Conservation (phyloP, 2,888 invertebrate genomes). For the Phyllotreta cruciferae region DNA sequence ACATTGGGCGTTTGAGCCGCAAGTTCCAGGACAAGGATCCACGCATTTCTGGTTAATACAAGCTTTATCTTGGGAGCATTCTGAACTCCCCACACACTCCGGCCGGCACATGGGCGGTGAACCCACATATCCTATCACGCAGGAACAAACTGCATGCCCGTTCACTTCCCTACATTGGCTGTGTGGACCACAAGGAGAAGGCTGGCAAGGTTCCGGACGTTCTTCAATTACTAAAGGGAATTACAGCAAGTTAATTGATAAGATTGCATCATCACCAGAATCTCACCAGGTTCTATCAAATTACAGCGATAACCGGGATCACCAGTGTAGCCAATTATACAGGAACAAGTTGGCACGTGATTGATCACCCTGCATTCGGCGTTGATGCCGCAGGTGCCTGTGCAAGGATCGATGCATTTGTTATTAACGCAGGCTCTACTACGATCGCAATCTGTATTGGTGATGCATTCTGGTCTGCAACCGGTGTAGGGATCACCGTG, state of each 20-base stretch:
- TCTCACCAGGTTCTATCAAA: conserved; percentile 56
- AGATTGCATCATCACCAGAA: not conserved
- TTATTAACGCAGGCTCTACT: conserved; percentile 73
- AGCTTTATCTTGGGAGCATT: conserved; percentile 70
- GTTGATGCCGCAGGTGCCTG: conserved; percentile 67
- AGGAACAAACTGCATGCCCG: conserved; percentile 70
- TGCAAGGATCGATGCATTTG: conserved; percentile 68
- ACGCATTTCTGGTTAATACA: conserved; percentile 70
- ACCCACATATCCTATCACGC: conserved; percentile 68
- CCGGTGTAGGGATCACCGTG: conserved; percentile 71
- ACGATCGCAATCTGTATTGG: conserved; percentile 70
- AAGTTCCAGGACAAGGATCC: conserved; percentile 72
- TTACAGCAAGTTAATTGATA: not conserved
- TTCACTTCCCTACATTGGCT: conserved; percentile 70
- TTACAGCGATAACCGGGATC: conserved; percentile 66
- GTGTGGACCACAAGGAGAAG: conserved; percentile 73
- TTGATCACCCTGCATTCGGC: conserved; percentile 69
- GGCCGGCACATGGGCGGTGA: conserved; percentile 71
- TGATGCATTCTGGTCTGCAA: conserved; percentile 73
- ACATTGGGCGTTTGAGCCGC: conserved; percentile 71
- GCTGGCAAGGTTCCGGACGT: conserved; percentile 63
- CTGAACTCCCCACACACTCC: conserved; percentile 71
- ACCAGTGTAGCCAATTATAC: conserved; percentile 67
- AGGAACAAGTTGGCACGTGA: conserved; percentile 72
- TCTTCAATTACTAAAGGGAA: conserved; percentile 1